A percentile compares a stretch with the other conserved stretches of the same genome.
These are phyloP conservation scores for Phainopepla nitens DNA, from an alignment of 2,113 vertebrate species.

Conservation along the genomic window DNA sequence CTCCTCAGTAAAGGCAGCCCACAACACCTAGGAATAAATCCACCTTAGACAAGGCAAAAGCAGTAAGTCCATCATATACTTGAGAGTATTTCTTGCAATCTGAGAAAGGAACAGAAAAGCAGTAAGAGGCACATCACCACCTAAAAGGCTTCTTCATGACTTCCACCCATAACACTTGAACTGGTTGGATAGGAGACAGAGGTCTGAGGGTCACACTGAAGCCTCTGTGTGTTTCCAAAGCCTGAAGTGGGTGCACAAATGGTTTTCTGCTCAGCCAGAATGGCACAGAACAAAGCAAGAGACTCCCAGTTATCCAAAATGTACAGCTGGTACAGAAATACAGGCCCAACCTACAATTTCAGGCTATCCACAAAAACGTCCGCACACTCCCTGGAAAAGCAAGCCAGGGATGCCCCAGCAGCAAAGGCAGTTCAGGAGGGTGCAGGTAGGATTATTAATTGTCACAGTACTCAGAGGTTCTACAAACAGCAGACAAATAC, in stretches of 20 bases:
- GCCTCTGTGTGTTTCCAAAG: neutral
- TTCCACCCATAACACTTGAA: neutral
- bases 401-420: neutral
- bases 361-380: neutral
- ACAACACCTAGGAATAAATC: neutral
- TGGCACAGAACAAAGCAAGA: rapidly evolving
- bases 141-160: rapidly evolving
- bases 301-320: neutral
- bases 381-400: neutral
- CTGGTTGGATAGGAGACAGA: neutral
- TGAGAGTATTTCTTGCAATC: neutral
- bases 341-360: neutral
- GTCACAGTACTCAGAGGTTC: neutral
- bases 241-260: neutral
- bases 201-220: neutral
- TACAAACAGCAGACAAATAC: neutral
- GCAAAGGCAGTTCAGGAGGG: neutral
- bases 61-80: neutral
- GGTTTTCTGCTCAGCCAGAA: neutral
- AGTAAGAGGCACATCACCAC: rapidly evolving
- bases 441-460: neutral
- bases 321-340: neutral
- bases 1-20: neutral
- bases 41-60: rapidly evolving
- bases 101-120: neutral